Base-by-base conservation (phyloP, 2,888 invertebrate genomes). In the Cistogaster globosa region DNA sequence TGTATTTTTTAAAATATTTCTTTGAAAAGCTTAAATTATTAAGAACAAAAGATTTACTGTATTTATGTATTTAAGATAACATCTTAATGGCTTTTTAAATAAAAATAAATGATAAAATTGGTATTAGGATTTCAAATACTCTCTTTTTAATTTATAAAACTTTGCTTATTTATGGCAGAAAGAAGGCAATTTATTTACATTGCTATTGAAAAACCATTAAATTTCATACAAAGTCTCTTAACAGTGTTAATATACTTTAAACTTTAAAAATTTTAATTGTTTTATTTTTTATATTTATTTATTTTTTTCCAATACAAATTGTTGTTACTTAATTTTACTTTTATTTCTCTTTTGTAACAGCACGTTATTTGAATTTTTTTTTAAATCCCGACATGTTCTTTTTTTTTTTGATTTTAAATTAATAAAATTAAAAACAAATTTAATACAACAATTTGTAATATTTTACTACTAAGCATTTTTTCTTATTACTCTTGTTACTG, bases 371-470 rank as follows among this genome's bases (percentile, higher is more conserved):
- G 32, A 32, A 32, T 75, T 62, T 69, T 12, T 76, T 76, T 82
- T 76, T 65, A 76, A 65, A 63, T 63, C 18, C 58, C 48, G 75
- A 76, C 63, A 82, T 76, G 63, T 48, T 67, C 26, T 22, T 58
- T 57, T 74, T 55, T 20, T 22, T 58, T 57, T 74, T 55, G 16
- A 38, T 2, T 69, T 45, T 18, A 38, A 58, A 76, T 76, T 71
- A 82, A 82, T 69, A 81, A 81, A 81, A 75, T 81, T 69, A 63
- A 69, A 75, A 81, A 75, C 55, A 71, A 72, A 63, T 71, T 78
- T 69, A 53, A 32, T 53, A 60, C 12, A 75, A 75, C 68, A 81
- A 75, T 67, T 69, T 81, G 55, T 55, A 69, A 69, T 53, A 75
- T 68, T 16, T n/a, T 22, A 38, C 16, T 62, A 22, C 32, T 53